phyloP scores from a whole-genome alignment of 2,113 vertebrate genomes.

The Cercopithecus mona region DNA sequence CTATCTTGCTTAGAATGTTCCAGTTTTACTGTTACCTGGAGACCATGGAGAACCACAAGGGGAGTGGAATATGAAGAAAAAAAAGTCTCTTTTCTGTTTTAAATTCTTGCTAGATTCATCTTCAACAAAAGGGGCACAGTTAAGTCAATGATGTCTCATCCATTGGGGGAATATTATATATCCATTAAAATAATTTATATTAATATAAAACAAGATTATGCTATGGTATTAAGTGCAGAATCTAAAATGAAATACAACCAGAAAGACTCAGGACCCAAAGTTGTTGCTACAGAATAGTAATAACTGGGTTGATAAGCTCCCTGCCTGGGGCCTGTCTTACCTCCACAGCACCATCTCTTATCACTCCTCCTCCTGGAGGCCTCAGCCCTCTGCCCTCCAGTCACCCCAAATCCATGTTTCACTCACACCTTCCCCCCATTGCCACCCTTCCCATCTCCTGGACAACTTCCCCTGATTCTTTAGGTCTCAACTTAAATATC shows the following conservation, averaged over 20 bases:
- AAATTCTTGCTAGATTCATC: not conserved
- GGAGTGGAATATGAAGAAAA: not conserved
- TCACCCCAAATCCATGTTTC: not conserved
- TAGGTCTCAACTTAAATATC: not conserved
- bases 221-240: not conserved
- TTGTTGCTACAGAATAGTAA: not conserved
- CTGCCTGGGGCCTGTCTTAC: not conserved
- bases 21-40: not conserved
- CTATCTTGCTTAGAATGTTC: not conserved
- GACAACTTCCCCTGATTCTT: not conserved
- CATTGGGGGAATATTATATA: not conserved
- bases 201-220: not conserved
- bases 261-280: not conserved
- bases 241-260: not conserved
- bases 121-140: not conserved
- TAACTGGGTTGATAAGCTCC: not conserved
- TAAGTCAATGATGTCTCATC: not conserved
- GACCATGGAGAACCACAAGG: not conserved
- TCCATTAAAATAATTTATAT: not conserved
- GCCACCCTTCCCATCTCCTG: not conserved
- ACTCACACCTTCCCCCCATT: not conserved
- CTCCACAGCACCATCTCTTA: not conserved
- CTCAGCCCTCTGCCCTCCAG: not conserved
- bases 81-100: not conserved
- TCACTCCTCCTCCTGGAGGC: not conserved